These are phyloP conservation scores for Sipha flava DNA, from an alignment of 1,140 invertebrate genomes.

Conservation along the genomic window DNA sequence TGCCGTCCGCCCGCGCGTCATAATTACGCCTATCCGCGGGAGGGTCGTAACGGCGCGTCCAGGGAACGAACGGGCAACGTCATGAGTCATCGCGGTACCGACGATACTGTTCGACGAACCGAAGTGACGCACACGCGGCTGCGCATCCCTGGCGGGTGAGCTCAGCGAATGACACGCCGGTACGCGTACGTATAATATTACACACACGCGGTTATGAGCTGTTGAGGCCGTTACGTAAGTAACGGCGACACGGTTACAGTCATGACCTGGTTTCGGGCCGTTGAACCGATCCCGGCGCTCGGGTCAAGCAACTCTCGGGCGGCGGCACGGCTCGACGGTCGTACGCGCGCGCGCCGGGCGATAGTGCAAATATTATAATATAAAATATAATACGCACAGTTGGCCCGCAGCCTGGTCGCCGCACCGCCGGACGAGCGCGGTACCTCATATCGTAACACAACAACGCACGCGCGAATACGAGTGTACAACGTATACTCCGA, in stretches of 20 bases:
- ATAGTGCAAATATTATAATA: not conserved
- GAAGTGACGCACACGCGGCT: not conserved
- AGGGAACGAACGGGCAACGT: no score
- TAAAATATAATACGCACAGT: not conserved
- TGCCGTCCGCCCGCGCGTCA: no score
- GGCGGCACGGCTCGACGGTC: not conserved
- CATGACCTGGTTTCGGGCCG: constrained; percentile 19
- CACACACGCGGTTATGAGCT: not conserved
- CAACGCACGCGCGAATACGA: no score
- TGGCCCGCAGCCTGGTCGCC: not conserved
- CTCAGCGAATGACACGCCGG: no score
- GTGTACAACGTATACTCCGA: no score
- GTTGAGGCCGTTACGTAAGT: constrained; percentile 29
- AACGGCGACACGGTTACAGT: constrained; percentile 29
- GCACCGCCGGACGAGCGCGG: not conserved
- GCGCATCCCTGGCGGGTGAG: no score
- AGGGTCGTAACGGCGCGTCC: no score
- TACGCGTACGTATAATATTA: no score
- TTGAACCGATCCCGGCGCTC: constrained; percentile 22
- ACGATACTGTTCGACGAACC: no score
- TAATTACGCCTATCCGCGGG: no score
- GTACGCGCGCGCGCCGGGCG: not conserved
- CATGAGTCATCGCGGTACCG: no score
- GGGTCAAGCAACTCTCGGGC: constrained; percentile 27
- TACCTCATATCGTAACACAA: no score